These are phyloP conservation scores for Willisornis vidua DNA, from an alignment of 2,113 vertebrate genomes.

Conservation along the genomic window DNA sequence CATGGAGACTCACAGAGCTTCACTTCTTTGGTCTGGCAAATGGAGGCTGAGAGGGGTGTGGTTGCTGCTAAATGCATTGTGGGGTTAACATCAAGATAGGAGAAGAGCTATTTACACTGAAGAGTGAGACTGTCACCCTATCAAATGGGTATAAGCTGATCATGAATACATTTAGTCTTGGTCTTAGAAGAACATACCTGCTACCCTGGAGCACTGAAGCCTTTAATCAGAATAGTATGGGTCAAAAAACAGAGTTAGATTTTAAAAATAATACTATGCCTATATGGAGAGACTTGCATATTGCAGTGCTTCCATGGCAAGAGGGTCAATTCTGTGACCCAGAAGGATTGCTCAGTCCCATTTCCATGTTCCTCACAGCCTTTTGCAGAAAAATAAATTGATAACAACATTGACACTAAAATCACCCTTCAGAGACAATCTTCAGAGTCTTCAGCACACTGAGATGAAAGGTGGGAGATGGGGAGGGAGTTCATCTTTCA, in stretches of 20 bases:
- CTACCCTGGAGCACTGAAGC: background rate
- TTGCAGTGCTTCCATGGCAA: background rate
- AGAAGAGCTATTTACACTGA: background rate
- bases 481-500: conserved; percentile 2
- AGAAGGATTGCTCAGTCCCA: background rate
- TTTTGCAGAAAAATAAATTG: conserved; percentile 13
- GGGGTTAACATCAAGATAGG: background rate
- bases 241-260: background rate
- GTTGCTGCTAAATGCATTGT: background rate
- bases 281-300: background rate
- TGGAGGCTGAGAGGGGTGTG: background rate
- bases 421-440: conserved; percentile 12
- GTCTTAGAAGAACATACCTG: background rate
- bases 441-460: background rate
- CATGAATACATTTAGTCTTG: background rate
- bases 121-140: background rate
- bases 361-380: background rate
- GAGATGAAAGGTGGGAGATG: conserved; percentile 26
- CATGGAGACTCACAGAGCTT: background rate
- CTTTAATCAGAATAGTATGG: background rate
- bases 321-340: background rate
- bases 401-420: background rate
- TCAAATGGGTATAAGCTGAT: background rate
- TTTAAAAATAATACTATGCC: background rate
- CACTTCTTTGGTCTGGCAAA: background rate